A percentile compares a stretch with the other conserved stretches of the same genome.
Evolutionary conservation across 1,140 invertebrate species (phyloP).

Genomic region (Sitobion miscanthi): DNA sequence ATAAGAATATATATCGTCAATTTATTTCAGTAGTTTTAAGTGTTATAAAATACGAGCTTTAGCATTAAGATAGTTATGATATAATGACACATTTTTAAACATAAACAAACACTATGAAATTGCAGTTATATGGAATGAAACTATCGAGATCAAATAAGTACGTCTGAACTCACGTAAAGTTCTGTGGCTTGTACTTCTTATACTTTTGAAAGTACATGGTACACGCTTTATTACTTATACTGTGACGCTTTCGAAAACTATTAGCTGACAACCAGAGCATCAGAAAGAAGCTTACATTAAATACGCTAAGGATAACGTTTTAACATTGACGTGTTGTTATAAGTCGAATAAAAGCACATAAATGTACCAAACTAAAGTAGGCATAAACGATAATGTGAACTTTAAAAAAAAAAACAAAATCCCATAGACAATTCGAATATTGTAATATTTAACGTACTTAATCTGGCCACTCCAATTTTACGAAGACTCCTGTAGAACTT

Average conservation of each 20-base stretch:
- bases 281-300: background rate
- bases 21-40: background rate
- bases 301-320: background rate
- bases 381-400: background rate
- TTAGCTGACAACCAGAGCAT: background rate
- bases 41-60: background rate
- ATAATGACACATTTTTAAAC: background rate
- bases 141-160: background rate
- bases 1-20: background rate
- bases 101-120: background rate
- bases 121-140: background rate
- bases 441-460: background rate
- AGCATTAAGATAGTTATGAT: background rate
- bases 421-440: background rate
- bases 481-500: background rate
- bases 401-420: background rate
- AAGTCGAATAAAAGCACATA: background rate
- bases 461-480: background rate
- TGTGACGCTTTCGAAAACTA: background rate
- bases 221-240: background rate
- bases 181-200: background rate
- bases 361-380: background rate
- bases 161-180: background rate
- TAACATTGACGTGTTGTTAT: slow-evolving; percentile 17
- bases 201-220: background rate